Evolutionary conservation across 2,797 vertebrate genomes (phyloP), one percentile per base, ranked within the genome.

Genomic region (Pyrocephalus nanus): DNA sequence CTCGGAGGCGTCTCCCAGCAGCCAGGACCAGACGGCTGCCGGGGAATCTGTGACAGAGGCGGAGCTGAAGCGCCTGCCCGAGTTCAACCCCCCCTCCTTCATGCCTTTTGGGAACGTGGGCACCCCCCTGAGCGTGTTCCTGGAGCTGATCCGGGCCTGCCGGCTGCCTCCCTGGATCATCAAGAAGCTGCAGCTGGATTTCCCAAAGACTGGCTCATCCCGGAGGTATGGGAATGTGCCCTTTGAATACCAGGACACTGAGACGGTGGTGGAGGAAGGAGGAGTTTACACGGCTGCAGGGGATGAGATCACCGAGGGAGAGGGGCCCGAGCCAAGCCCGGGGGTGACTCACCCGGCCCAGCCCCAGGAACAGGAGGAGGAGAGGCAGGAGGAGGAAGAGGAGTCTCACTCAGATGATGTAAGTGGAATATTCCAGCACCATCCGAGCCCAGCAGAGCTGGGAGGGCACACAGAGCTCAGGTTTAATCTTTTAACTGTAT

Each of bases 101-200:
- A 99, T 99, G 99, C 98, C 98, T 11, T 97, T 95, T 0, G 99
- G 99, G 20, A 99, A 99, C 3, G 99, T 99, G 60, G 99, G 99
- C 53, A 99, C 99, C 1, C 98, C 99, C 0, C 74, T 99, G 50
- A 94, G 73, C 43, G 98, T 99, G 50, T 99, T 99, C 88, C 97
- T 99, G 64, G 98, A 99, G 96, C 98, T 99, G 94, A 99, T 99
- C 94, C 98, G 98, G 67, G 97, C 99, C 69, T 99, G 99, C 93
- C 97, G 99, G 15, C 97, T 99, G 18, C 99, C 99, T 16, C 98
- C 99, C 1, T 97, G 98, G 5, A 97, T 99, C 42, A 99, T 99
- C 94, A 98, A 97, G 48, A 98, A 99, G 32, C 94, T 99, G 81
- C 99, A 99, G 83, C 98, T 99, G 80, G 97, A 97, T 55, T 99